Evolutionary conservation across 2,888 invertebrate species (phyloP).

Genomic region (Tridacna gigas): DNA sequence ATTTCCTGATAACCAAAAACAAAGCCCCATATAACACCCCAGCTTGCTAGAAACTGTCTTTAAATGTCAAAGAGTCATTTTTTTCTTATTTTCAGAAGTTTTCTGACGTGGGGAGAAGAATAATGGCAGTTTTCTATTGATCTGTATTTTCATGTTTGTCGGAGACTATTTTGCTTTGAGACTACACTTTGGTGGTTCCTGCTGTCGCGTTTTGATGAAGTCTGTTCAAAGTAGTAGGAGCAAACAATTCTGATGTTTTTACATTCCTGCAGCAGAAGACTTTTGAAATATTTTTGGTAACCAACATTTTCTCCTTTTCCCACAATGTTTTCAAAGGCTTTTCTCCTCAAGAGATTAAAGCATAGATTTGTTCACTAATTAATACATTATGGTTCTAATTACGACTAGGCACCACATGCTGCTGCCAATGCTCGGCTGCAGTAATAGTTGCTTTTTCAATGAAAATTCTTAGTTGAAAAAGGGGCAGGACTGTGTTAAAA

Average conservation of each 20-base stretch:
- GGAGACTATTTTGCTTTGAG: background rate
- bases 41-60: background rate
- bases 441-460: too few relatives aligned
- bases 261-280: background rate
- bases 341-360: too few relatives aligned
- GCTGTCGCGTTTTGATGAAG: background rate
- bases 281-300: background rate
- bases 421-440: too few relatives aligned
- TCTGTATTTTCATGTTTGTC: background rate
- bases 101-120: background rate
- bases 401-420: too few relatives aligned
- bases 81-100: background rate
- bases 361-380: too few relatives aligned
- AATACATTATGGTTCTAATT: too few relatives aligned
- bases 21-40: too few relatives aligned
- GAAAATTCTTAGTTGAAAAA: too few relatives aligned
- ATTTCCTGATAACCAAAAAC: too few relatives aligned
- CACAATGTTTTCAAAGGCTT: background rate
- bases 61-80: constrained; percentile 3
- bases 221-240: too few relatives aligned
- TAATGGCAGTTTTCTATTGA: constrained; percentile 4
- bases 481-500: too few relatives aligned
- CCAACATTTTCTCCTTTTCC: constrained; percentile 2
- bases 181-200: background rate
- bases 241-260: background rate